A percentile compares a stretch with the other conserved stretches of the same genome.
These are phyloP conservation scores for Phortica magna DNA, from an alignment of 2,888 invertebrate genomes.

Conservation along the genomic window DNA sequence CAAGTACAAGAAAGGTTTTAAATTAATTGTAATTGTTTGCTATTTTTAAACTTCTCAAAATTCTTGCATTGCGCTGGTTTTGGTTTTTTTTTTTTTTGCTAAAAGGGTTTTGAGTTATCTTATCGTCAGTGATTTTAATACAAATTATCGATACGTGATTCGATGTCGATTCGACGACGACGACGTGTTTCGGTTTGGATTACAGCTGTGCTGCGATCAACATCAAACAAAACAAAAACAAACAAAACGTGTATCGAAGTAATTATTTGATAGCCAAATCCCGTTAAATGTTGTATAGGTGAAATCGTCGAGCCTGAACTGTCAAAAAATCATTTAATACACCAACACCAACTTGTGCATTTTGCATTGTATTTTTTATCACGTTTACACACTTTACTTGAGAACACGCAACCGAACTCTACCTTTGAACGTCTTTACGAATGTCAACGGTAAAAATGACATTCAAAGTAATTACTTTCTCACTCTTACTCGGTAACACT, in stretches of 20 bases:
- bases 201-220: not conserved
- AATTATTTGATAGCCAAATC: not conserved
- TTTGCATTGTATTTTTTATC: slow-evolving; percentile 60
- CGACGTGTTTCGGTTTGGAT: not conserved
- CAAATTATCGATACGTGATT: slow-evolving; percentile 48
- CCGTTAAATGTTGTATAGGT: slow-evolving; percentile 12
- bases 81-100: too few relatives aligned
- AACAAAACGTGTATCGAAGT: not conserved
- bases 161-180: not conserved
- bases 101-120: too few relatives aligned
- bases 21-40: too few relatives aligned
- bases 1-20: too few relatives aligned
- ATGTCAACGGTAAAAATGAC: slow-evolving; percentile 9
- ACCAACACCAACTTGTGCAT: slow-evolving; percentile 50
- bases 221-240: not conserved
- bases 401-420: not conserved
- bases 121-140: slow-evolving; percentile 47
- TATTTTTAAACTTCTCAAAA: too few relatives aligned
- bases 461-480: not conserved
- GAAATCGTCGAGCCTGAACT: not conserved
- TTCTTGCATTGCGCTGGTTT: too few relatives aligned
- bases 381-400: slow-evolving; percentile 56
- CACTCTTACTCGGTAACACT: too few relatives aligned
- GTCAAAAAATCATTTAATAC: not conserved
- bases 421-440: not conserved